Evolutionary conservation across 1,140 invertebrate genomes (phyloP), one percentile per base, ranked within the genome.

Genomic region (Drosophila pectinifera): DNA sequence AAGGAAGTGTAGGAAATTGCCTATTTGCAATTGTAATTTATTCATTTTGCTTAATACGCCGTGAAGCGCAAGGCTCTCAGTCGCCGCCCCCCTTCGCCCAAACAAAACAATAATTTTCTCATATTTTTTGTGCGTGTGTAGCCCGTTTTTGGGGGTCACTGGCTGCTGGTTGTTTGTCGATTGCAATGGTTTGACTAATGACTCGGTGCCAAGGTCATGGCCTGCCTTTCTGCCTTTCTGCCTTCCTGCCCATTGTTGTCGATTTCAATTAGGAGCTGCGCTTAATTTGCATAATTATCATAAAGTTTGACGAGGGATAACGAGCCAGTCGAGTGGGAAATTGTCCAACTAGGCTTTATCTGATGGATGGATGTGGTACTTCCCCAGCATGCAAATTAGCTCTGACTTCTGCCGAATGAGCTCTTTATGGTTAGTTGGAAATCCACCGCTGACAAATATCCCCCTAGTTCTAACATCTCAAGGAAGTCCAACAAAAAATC

Each of bases 21-120:
- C 84, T 89, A 89, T 89, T 89, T 89, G 84, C 84, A 88, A 89
- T 89, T 89, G 84, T 89, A 89, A 89, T 89, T 89, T 89, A 89
- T 89, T 89, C 84, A 89, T 89, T 83, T 80, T 82, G 85, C 73
- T 89, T 89, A 89, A 89, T 89, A 89, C 68, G 85, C 84, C 84
- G 80, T 89, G 84, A 89, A 89, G 73, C 84, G 68, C 24, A 70
- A 77, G 76, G 72, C 78, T 67, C 55, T 67, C 63, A 46, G 56
- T 46, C 36, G 59, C 41, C 64, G 20, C 26, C n/a, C 56, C 39
- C 16, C 5, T 48, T 78, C 63, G 74, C 67, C 65, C 78, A 88
- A 88, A 76, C 78, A 88, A 83, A 86, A 83, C 83, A 86, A 86
- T 76, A 86, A 86, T 83, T 86, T 74, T 46, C 57, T 43, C 51